These are phyloP conservation scores for Ormyrus nitidulus DNA, from an alignment of 2,888 invertebrate species.

Conservation along the genomic window DNA sequence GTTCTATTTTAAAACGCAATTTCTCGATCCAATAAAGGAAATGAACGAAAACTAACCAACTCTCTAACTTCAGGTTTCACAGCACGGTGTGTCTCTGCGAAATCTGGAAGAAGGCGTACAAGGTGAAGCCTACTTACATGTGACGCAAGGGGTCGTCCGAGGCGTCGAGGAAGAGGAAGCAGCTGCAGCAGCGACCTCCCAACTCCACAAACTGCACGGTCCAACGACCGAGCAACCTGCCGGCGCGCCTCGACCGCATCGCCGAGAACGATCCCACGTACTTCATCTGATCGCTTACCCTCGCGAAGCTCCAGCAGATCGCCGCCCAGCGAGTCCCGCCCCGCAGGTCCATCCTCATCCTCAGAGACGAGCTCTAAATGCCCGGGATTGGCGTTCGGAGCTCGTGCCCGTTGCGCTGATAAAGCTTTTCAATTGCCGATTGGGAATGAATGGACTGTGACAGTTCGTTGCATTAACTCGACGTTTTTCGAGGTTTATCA, in stretches of 20 bases:
- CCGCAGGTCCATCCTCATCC: constrained; percentile 51
- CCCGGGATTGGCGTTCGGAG: background rate
- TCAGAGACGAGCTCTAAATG: constrained; percentile 50
- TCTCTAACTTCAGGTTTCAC: constrained; percentile 80
- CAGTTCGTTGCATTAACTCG: background rate
- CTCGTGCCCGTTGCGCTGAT: background rate
- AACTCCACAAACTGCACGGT: constrained; percentile 51
- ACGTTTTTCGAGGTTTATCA: constrained; percentile 1
- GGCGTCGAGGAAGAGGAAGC: constrained; percentile 47
- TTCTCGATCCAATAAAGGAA: too few species aligned
- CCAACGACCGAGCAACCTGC: constrained; percentile 66
- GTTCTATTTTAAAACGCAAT: too few species aligned
- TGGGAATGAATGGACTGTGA: background rate
- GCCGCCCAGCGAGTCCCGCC: constrained; percentile 54
- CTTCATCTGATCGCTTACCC: constrained; percentile 66
- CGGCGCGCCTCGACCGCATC: constrained; percentile 69
- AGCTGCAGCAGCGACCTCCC: background rate
- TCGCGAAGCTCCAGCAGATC: constrained; percentile 56
- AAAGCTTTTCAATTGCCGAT: background rate
- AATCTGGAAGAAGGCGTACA: constrained; percentile 97
- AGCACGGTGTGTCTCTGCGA: constrained; percentile 96
- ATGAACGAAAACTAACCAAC: too few species aligned
- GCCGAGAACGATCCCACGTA: constrained; percentile 69
- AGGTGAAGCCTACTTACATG: constrained; percentile 92
- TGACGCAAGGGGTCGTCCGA: constrained; percentile 76